Evolutionary conservation across 2,888 invertebrate species (phyloP).

Genomic region (Oasisia sp.): DNA sequence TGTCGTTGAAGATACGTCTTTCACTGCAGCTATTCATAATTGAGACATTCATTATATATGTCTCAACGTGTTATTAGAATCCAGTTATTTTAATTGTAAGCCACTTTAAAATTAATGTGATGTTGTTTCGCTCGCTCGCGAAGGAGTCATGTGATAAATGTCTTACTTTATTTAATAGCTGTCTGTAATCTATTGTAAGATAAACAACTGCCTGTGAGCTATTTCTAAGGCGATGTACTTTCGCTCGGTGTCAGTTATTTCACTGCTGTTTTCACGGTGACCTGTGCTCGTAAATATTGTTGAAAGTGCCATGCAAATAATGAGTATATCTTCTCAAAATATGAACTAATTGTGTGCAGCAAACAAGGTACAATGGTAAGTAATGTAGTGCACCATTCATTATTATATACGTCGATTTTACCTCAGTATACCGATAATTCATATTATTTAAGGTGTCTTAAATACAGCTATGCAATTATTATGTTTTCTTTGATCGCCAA

Average conservation of each 20-base stretch:
- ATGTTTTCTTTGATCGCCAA: background rate
- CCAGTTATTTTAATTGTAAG: background rate
- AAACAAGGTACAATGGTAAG: too few species aligned
- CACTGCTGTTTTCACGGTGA: too few species aligned
- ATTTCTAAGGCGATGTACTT: background rate
- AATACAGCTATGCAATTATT: background rate
- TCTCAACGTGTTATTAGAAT: background rate
- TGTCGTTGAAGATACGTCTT: too few species aligned
- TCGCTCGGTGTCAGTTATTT: background rate
- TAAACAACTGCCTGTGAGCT: background rate
- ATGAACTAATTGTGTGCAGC: background rate
- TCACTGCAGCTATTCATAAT: too few species aligned
- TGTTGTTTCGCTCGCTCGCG: background rate
- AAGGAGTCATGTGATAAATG: background rate
- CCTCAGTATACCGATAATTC: too few species aligned
- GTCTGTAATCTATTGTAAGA: background rate
- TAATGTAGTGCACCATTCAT: too few species aligned
- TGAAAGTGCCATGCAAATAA: background rate
- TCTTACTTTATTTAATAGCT: background rate
- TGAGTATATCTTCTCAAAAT: background rate
- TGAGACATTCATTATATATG: background rate
- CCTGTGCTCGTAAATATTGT: background rate
- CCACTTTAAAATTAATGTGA: background rate
- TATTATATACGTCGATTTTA: too few species aligned
- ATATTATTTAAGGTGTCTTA: too few species aligned